A percentile compares a stretch with the other conserved stretches of the same genome.
Conservation (phyloP, 2,113 vertebrate species). For the Forbesichthys papilliferus region DNA sequence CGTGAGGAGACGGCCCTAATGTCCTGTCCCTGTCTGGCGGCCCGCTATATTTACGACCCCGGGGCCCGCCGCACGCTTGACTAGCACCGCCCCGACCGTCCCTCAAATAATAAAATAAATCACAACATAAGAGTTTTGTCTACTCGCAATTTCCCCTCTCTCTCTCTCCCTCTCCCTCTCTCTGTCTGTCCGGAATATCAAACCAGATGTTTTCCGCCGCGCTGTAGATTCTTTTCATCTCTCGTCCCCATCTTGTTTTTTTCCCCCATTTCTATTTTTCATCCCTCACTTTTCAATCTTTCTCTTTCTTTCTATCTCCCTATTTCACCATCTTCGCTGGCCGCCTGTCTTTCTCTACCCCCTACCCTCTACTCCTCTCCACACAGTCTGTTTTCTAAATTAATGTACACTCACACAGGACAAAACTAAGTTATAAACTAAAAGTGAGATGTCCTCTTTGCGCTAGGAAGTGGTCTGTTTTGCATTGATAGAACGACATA, state of each 20-base stretch:
- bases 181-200: slow-evolving; percentile 80
- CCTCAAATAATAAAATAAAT: slow-evolving; percentile 94
- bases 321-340: slow-evolving; percentile 57
- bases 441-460: slow-evolving; percentile 85
- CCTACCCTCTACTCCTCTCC: not conserved
- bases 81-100: slow-evolving; percentile 81
- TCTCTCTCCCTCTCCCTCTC: slow-evolving; percentile 34
- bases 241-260: slow-evolving; percentile 77
- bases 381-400: slow-evolving; percentile 83
- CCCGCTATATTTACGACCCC: slow-evolving; percentile 85
- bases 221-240: slow-evolving; percentile 95
- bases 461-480: slow-evolving; percentile 90
- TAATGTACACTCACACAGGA: slow-evolving; percentile 79
- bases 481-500: slow-evolving; percentile 83
- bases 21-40: slow-evolving; percentile 80
- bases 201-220: slow-evolving; percentile 97
- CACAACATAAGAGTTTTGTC: slow-evolving; percentile 96
- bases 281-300: slow-evolving; percentile 37
- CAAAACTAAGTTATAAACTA: slow-evolving; percentile 71
- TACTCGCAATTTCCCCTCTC: slow-evolving; percentile 93
- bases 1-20: slow-evolving; percentile 81
- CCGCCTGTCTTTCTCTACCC: slow-evolving; percentile 78
- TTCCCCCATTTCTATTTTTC: slow-evolving; percentile 17
- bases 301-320: slow-evolving; percentile 87
- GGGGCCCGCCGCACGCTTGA: slow-evolving; percentile 82